Evolutionary conservation across 2,113 vertebrate genomes (phyloP).

Genomic region (Triplophysa tibetana): DNA sequence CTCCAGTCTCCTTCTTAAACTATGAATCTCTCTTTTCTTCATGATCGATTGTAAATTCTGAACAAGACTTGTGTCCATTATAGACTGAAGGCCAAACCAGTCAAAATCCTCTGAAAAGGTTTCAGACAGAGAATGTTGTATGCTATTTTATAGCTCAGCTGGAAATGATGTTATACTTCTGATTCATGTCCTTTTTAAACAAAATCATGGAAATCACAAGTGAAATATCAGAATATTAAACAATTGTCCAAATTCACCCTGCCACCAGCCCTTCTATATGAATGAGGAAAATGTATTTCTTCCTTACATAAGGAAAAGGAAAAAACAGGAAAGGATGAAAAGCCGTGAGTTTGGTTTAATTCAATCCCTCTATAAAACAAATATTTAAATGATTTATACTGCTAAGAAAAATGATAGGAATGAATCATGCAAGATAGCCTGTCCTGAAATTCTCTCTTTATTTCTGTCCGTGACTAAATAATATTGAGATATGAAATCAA

Average conservation of each 20-base stretch:
- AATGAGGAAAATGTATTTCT: constrained; percentile 44
- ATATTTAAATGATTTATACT: constrained; percentile 57
- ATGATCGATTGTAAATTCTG: no score
- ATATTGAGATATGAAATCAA: constrained; percentile 64
- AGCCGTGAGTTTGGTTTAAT: not conserved
- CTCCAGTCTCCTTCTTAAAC: no score
- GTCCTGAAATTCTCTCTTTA: constrained; percentile 42
- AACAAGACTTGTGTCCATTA: no score
- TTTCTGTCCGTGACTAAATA: constrained; percentile 59
- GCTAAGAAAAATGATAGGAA: constrained; percentile 56
- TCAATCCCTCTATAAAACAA: constrained; percentile 50
- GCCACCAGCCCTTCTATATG: constrained; percentile 43
- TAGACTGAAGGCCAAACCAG: no score
- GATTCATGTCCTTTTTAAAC: no score
- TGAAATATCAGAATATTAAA: not conserved
- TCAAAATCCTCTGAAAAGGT: no score
- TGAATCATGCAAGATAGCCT: constrained; percentile 47
- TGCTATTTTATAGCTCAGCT: no score
- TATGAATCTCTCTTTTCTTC: no score
- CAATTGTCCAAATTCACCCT: not conserved
- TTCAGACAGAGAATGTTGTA: no score
- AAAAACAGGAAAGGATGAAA: no score
- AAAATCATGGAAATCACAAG: not conserved
- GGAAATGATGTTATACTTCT: no score
- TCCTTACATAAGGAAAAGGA: no score